Percentiles rank a stretch among this genome's conserved stretches.
Evolutionary conservation across 2,797 vertebrate species (phyloP).

Genomic region (Aeoliscus strigatus): DNA sequence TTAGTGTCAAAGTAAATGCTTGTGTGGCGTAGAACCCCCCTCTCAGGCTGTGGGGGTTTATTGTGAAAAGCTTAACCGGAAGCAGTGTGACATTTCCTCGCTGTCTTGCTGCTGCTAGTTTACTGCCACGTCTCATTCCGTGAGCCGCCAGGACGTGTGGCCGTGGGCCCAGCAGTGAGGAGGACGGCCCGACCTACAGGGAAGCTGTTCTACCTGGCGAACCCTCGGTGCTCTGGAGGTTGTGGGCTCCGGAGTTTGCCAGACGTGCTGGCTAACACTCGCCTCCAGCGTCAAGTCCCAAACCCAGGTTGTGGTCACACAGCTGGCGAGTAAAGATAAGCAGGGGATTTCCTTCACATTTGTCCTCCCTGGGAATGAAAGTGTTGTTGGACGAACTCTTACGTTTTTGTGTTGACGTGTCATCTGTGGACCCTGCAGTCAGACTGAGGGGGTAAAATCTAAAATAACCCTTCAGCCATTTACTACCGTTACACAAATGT

Average conservation of each 20-base stretch:
- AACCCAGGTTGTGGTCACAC: slow-evolving; percentile 13
- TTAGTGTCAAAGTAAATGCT: slow-evolving; percentile 38
- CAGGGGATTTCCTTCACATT: slow-evolving; percentile 50
- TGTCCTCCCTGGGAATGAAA: too few species aligned
- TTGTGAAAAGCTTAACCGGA: slow-evolving; percentile 23
- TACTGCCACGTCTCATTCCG: slow-evolving; percentile 89
- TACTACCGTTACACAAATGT: too few species aligned
- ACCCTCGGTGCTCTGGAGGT: too few species aligned
- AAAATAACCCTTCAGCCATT: too few species aligned
- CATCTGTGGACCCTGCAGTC: too few species aligned
- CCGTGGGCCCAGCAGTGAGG: slow-evolving; percentile 14
- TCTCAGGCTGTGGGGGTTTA: neutral
- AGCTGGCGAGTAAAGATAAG: slow-evolving; percentile 39
- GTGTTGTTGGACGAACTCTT: too few species aligned
- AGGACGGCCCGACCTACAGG: too few species aligned
- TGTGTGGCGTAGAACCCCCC: rapidly evolving
- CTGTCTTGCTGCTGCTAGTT: slow-evolving; percentile 15
- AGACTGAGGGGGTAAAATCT: too few species aligned
- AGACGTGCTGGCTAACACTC: neutral
- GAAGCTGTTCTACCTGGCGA: too few species aligned
- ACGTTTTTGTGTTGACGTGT: too few species aligned
- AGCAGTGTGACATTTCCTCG: rapidly evolving
- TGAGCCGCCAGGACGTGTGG: slow-evolving; percentile 13
- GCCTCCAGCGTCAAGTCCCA: slow-evolving; percentile 9
- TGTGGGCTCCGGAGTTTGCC: too few species aligned